Evolutionary conservation across 2,113 vertebrate species (phyloP), one percentile per base, ranked within the genome.

Genomic region (Alligator sinensis): DNA sequence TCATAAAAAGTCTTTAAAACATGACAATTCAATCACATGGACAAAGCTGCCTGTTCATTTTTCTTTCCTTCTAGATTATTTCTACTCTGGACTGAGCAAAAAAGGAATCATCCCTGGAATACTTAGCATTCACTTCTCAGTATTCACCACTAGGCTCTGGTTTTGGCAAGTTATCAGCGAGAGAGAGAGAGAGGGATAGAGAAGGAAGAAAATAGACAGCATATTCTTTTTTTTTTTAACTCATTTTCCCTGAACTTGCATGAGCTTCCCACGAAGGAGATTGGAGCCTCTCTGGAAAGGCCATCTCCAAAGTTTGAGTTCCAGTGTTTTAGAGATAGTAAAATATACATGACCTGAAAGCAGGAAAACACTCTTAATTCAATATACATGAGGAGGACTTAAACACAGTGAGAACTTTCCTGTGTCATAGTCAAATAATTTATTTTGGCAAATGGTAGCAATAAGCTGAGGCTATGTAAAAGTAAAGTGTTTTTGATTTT

Each of bases 201-300:
- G 27, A 55, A 47, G 66, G 17, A 59, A 89, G 92, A 84, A 92
- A 85, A 58, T 34, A 34, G 34, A 34, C 34, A 34, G 34, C 34
- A 34, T 24, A 6, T 3, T 54, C 59, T 84, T 4, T 14, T 54
- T 59, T 62, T 91, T 89, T 88, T 81, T 62, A 90, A 27, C 57
- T 89, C 77, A 88, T 95, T 94, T 95, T 93, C 60, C 54, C 78
- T 86, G 77, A 63, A 72, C 92, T 83, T 62, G 58, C 74, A 93
- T 94, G 68, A 82, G 75, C 72, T 80, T 92, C 86, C 82, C 89
- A 87, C 85, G 76, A 76, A 96, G 93, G 84, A 88, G 88, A 92
- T 93, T 70, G 55, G n/a, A 94, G 4, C 28, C 86, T 93, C 92
- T 96, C 94, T 88, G 90, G 94, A 96, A 94, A 96, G 87, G 91